phyloP scores from a whole-genome alignment of 2,797 vertebrate species.

The Coregonus ussuriensis region DNA sequence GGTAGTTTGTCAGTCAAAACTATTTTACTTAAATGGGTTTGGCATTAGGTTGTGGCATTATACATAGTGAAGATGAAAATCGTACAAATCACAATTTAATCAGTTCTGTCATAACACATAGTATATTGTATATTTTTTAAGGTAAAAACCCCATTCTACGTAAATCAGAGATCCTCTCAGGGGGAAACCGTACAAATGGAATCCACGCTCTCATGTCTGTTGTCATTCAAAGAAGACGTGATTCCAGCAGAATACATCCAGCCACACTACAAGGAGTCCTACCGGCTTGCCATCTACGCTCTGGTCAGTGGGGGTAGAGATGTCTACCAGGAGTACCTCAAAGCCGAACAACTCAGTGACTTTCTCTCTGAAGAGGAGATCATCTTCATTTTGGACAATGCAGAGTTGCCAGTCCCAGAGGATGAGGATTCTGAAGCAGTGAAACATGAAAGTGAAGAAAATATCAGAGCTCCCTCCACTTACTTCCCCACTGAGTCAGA shows the following conservation, averaged over 20 bases:
- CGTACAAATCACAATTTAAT: neutral
- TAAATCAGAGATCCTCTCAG: neutral
- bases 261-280: slow-evolving; percentile 89
- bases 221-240: slow-evolving; percentile 79
- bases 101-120: neutral
- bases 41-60: neutral
- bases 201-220: slow-evolving; percentile 78
- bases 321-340: slow-evolving; percentile 86
- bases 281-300: slow-evolving; percentile 86
- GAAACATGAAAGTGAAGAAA: slow-evolving; percentile 49
- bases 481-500: slow-evolving; percentile 90
- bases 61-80: neutral
- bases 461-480: slow-evolving; percentile 73
- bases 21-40: neutral
- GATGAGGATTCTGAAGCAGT: slow-evolving; percentile 50
- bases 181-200: slow-evolving; percentile 72
- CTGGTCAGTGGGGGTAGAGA: slow-evolving; percentile 85
- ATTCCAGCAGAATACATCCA: slow-evolving; percentile 75
- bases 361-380: slow-evolving; percentile 88
- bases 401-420: slow-evolving; percentile 62
- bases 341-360: slow-evolving; percentile 81
- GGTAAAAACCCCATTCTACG: neutral
- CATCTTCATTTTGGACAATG: slow-evolving; percentile 81
- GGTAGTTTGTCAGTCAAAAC: neutral
- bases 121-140: neutral